Evolutionary conservation across 2,888 invertebrate genomes (phyloP), one percentile per base, ranked within the genome.

Genomic region (Tachina lurida): DNA sequence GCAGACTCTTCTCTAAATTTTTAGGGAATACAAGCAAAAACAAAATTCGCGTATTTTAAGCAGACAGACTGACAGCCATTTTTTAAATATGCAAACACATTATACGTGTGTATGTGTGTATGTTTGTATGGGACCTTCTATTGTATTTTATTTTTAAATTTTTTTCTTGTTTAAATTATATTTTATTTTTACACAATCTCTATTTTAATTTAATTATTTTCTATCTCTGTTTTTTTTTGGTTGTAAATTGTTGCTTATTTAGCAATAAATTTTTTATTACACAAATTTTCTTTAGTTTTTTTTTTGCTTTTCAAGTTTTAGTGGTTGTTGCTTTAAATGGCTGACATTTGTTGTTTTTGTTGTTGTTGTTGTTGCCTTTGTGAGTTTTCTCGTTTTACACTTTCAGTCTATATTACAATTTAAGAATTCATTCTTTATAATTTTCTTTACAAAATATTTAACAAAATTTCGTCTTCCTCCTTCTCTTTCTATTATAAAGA

Each of bases 261-360:
- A 65, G 49, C 62, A 56, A 73, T 73, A 73, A 80, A 60, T 60
- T 74, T 56, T 65, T 75, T 52, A 67, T 63, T 74, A 67, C 60
- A 67, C 73, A 45, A 56, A 52, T 43, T 54, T 22, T 54, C 22
- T 39, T 67, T 52, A 39, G 31, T 68, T 22, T 31, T 31, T 71
- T 12, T 10, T 45, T n/a, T n/a, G n/a, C 41, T n/a, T 60, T 41
- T 62, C 22, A 49, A 15, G 47, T 45, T 49, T 52, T 54, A 15
- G 45, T 54, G 45, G n/a, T 54, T 84, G 47, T 74, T 68, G 56
- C 19, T 67, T 58, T 67, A 67, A 67, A 67, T 76, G 54, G 60
- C 45, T 65, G 45, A 17, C 43, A 31, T 7, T 47, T 54, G n/a
- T 31, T 73, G 73, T 67, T 77, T 22, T 67, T 45, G 10, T 47